Conservation (phyloP, 2,888 invertebrate genomes). For the Rotaria sp. region DNA sequence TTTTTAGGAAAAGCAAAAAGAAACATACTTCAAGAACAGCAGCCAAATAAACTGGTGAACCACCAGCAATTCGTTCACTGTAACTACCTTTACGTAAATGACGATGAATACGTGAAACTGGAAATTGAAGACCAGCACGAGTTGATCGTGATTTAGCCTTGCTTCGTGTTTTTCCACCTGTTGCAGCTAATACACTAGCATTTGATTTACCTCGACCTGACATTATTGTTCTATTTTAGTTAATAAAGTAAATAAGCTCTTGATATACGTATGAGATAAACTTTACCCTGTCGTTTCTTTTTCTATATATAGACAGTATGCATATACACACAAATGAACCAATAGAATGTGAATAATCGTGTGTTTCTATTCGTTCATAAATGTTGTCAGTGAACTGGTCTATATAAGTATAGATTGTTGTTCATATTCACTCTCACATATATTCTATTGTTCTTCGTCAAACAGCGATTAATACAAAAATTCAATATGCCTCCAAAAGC, state of each 20-base stretch:
- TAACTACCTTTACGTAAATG: slow-evolving; percentile 55
- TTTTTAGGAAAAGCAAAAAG: background rate
- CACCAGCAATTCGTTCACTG: slow-evolving; percentile 55
- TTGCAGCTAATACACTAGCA: background rate
- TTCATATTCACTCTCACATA: background rate
- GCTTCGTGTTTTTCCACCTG: slow-evolving; percentile 52
- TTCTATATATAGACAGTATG: background rate
- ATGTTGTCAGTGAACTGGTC: background rate
- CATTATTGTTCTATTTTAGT: slow-evolving; percentile 45
- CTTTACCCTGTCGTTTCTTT: background rate
- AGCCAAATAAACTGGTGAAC: slow-evolving; percentile 56
- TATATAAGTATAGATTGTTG: background rate
- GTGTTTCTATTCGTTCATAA: background rate
- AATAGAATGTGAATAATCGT: background rate
- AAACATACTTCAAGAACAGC: slow-evolving; percentile 52
- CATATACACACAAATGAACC: background rate
- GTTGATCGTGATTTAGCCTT: slow-evolving; percentile 54
- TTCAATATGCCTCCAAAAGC: slow-evolving; percentile 30
- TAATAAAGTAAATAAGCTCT: background rate
- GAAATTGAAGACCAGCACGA: slow-evolving; percentile 56
- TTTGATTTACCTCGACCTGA: slow-evolving; percentile 55
- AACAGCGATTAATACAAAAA: background rate
- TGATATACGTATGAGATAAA: background rate
- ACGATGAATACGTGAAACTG: slow-evolving; percentile 55
- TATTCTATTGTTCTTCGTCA: background rate